Evolutionary conservation across 2,888 invertebrate species (phyloP), one percentile per base, ranked within the genome.

Genomic region (Drosophila percnosoma): DNA sequence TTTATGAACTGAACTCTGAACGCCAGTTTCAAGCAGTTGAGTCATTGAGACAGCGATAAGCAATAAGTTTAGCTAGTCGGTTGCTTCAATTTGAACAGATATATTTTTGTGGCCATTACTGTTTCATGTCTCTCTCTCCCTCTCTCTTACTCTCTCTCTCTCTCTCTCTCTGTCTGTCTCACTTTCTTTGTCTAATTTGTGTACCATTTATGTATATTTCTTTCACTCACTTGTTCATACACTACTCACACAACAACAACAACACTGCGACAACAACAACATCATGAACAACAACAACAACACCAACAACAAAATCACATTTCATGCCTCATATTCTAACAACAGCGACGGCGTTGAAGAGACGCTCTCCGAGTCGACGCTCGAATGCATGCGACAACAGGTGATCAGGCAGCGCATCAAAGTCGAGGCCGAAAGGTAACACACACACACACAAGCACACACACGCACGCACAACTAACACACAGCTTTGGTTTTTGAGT

Each of bases 401-500:
- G 96, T 96, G 92, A 95, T 95, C 93, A 95, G 95, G 92, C 96
- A 96, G 94, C 95, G 96, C 91, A 95, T 95, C 94, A 96, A 96
- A 94, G 96, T 96, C 91, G 96, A 96, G 93, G 96, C 96, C 93
- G 96, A 96, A 95, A 96, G 96, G 96, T 96, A 95, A 94, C 86
- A 72, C 73, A 60, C 64, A 52, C 64, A 52, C 58, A 36, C 57
- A 61, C 53, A 45, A 42, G 33, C 61, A 42, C 52, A 51, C 59
- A 63, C 58, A 24, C 21, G n/a, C 36, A 53, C 40, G 15, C n/a
- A 51, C 27, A 45, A 24, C 45, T 45, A 45, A 45, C 27, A 45
- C 24, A 24, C 45, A 45, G 24, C 24, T 45, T 45, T 45, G 24
- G 15, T 21, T 15, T 15, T 45, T 45, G 15, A 45, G 45, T 45